Conservation (phyloP, 2,888 invertebrate species). For the Xylota segnis region DNA sequence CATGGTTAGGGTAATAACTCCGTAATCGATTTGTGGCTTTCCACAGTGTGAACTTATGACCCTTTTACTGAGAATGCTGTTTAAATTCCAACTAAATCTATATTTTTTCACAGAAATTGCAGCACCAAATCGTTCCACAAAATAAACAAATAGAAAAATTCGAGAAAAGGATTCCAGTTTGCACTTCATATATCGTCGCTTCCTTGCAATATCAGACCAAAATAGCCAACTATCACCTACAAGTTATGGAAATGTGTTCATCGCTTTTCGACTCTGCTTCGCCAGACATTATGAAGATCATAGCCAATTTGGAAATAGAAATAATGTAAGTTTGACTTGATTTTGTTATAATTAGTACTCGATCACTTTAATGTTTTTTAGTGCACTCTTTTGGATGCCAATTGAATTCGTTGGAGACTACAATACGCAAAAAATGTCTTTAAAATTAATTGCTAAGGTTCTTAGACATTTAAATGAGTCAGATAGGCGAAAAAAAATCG, state of each 20-base stretch:
- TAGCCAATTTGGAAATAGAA: conserved; percentile 68
- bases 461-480: conserved; percentile 72
- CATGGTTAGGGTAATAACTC: no score
- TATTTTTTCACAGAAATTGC: conserved; percentile 6
- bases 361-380: conserved; percentile 30
- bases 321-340: conserved; percentile 68
- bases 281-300: conserved; percentile 52
- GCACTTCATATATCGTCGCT: conserved; percentile 78
- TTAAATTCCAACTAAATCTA: no score
- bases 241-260: conserved; percentile 76
- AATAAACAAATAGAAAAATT: conserved; percentile 60
- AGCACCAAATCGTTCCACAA: conserved; percentile 63
- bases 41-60: no score
- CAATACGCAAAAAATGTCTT: conserved; percentile 77
- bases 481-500: conserved; percentile 17
- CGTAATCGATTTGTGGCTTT: no score
- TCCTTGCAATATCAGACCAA: conserved; percentile 77
- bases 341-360: not conserved
- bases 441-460: conserved; percentile 75
- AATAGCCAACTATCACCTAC: conserved; percentile 76
- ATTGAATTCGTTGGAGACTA: conserved; percentile 78
- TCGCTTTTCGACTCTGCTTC: conserved; percentile 70
- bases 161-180: conserved; percentile 76
- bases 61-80: no score
- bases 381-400: conserved; percentile 78